Evolutionary conservation across 2,888 invertebrate species (phyloP).

Genomic region (Tromatobia lineatoria): DNA sequence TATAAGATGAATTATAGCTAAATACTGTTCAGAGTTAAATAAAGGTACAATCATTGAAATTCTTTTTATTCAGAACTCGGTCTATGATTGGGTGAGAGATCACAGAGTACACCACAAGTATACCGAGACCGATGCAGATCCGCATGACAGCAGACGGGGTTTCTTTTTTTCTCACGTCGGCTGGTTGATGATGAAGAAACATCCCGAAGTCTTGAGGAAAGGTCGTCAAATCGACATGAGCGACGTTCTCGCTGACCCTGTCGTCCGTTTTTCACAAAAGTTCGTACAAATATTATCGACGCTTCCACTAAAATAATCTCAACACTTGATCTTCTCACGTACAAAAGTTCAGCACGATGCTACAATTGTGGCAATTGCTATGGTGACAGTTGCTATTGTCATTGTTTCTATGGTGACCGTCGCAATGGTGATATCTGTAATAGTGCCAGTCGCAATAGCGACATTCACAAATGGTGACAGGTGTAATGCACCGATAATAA

Average conservation of each 20-base stretch:
- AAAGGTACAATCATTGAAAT: not conserved
- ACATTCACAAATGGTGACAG: no score
- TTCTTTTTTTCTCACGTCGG: conserved; percentile 98
- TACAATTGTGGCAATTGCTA: no score
- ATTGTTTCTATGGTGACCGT: no score
- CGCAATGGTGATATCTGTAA: no score
- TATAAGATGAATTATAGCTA: conserved; percentile 75
- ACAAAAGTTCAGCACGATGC: no score
- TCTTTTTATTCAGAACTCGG: conserved; percentile 87
- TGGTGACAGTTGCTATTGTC: no score
- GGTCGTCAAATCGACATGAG: conserved; percentile 93
- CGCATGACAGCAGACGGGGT: conserved; percentile 93
- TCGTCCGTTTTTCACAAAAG: conserved; percentile 92
- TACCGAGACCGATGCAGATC: conserved; percentile 93
- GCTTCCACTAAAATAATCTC: no score
- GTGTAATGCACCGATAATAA: no score
- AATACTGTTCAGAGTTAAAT: not conserved
- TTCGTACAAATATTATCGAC: conserved; percentile 81
- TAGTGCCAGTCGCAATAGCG: no score
- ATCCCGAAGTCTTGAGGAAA: conserved; percentile 92
- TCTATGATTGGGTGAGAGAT: conserved; percentile 92
- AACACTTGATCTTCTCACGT: no score
- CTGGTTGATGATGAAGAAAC: conserved; percentile 96
- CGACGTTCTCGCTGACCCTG: conserved; percentile 92
- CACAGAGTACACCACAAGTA: conserved; percentile 92